Evolutionary conservation across 2,888 invertebrate species (phyloP), one percentile per base, ranked within the genome.

Genomic region (Lepas anatifera): DNA sequence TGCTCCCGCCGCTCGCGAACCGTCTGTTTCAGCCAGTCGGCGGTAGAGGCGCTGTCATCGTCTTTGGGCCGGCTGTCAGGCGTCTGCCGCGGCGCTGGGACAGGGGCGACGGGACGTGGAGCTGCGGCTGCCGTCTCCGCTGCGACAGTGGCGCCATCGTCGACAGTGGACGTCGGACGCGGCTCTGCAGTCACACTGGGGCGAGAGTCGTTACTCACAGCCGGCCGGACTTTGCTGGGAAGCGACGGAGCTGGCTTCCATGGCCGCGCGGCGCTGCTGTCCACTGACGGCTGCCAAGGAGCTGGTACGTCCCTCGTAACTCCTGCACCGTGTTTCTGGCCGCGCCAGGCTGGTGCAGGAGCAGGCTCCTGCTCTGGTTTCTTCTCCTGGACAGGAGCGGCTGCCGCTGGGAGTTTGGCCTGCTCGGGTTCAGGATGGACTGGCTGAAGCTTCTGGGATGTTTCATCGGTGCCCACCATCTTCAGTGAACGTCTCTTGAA

Each of bases 401-500:
- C 8, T 18, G 58, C 1, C 22, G 58, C 11, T 58, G n/a, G n/a
- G n/a, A n/a, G n/a, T n/a, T n/a, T n/a, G n/a, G n/a, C 58, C 13
- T 58, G 32, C 1, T 10, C 32, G 2, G 58, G 35, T 10, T n/a
- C n/a, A n/a, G 58, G 1, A 3, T 13, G 6, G 6, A 18, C 18
- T 1, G 58, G 8, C 18, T 32, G 29, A 8, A 58, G 58, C 18
- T 32, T 52, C 52, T 27, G 52, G 32, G 58, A 2, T 6, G 58
- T 1, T 22, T 58, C 58, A 2, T 58, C 58, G 8, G 58, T 22
- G 35, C 29, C 13, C 13, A 52, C 29, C 1, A 13, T 22, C 32
- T 90, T 90, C 0, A 90, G 80, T n/a, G 90, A 90, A 71, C 90
- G 81, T 63, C 90, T 81, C 0, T 90, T 90, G 77, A 90, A 90